Conservation (phyloP, 2,113 vertebrate genomes). For the Protobothrops mucrosquamatus region DNA sequence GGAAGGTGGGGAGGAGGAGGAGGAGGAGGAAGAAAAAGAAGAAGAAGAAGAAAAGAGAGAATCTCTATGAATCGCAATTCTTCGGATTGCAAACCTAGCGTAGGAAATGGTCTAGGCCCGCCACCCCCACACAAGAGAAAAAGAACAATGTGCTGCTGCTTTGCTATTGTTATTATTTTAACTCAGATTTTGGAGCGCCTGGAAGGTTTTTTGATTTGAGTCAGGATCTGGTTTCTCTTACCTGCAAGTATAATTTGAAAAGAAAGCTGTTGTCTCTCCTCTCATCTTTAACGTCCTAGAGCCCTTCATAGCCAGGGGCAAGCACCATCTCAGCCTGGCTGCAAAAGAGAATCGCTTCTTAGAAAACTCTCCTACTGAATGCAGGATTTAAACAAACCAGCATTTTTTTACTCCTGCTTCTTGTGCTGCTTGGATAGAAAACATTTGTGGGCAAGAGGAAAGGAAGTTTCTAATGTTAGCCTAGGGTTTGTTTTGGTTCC, state of each 20-base stretch:
- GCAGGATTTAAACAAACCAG: slow-evolving; percentile 64
- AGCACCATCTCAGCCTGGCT: slow-evolving; percentile 55
- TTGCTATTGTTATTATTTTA: slow-evolving; percentile 4
- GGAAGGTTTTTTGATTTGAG: slow-evolving; percentile 52
- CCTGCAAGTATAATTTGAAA: slow-evolving; percentile 57
- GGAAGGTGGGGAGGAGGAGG: not conserved
- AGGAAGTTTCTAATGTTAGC: slow-evolving; percentile 62
- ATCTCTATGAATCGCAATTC: not conserved
- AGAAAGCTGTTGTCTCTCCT: slow-evolving; percentile 66
- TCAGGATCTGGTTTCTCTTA: slow-evolving; percentile 64
- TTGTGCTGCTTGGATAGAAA: slow-evolving; percentile 49
- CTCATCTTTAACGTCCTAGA: slow-evolving; percentile 35
- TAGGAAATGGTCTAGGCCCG: slow-evolving; percentile 36
- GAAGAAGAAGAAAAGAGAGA: not conserved
- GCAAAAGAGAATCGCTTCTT: slow-evolving; percentile 44
- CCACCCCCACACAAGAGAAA: slow-evolving; percentile 3
- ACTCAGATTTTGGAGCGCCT: slow-evolving; percentile 57
- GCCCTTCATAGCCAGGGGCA: slow-evolving; percentile 53
- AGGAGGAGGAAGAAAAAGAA: not conserved
- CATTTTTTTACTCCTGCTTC: slow-evolving; percentile 63
- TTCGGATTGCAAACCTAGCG: not conserved
- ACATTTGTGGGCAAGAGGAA: slow-evolving; percentile 49
- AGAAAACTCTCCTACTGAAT: slow-evolving; percentile 57
- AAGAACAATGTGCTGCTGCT: slow-evolving; percentile 55
- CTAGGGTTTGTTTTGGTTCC: slow-evolving; percentile 60